phyloP scores from a whole-genome alignment of 2,797 vertebrate genomes.

The Falco rusticolus region DNA sequence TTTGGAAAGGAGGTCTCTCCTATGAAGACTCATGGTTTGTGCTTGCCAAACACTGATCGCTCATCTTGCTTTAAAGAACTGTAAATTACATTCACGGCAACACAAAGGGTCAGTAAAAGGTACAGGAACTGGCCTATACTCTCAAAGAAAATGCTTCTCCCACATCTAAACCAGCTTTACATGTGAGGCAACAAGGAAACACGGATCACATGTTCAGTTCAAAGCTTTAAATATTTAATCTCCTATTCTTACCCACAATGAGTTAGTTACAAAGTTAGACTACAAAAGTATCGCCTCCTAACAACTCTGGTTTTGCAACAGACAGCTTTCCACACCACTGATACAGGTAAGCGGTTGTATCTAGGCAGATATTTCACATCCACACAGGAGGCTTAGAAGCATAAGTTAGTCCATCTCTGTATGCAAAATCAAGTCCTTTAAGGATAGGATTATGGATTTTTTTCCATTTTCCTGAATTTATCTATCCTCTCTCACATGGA shows the following conservation, averaged over 20 bases:
- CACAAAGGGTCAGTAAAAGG: neutral
- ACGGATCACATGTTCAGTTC: neutral
- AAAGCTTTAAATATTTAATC: neutral
- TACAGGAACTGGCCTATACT: neutral
- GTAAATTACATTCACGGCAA: neutral
- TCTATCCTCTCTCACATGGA: neutral
- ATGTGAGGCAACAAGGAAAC: neutral
- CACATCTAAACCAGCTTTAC: rapidly evolving
- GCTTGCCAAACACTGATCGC: neutral
- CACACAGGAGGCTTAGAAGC: neutral
- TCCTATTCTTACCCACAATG: neutral
- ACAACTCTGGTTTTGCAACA: neutral
- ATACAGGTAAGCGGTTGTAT: neutral
- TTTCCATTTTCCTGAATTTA: neutral
- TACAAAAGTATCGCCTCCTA: neutral
- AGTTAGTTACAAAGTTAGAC: neutral
- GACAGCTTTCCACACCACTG: neutral
- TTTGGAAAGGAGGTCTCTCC: neutral
- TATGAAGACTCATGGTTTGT: neutral
- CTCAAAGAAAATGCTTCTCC: neutral
- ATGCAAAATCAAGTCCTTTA: neutral
- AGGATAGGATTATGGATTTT: neutral
- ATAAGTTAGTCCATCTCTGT: neutral
- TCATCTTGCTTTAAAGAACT: neutral
- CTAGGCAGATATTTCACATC: neutral